Evolutionary conservation across 2,113 vertebrate genomes (phyloP).

Genomic region (Pelodiscus sinensis): DNA sequence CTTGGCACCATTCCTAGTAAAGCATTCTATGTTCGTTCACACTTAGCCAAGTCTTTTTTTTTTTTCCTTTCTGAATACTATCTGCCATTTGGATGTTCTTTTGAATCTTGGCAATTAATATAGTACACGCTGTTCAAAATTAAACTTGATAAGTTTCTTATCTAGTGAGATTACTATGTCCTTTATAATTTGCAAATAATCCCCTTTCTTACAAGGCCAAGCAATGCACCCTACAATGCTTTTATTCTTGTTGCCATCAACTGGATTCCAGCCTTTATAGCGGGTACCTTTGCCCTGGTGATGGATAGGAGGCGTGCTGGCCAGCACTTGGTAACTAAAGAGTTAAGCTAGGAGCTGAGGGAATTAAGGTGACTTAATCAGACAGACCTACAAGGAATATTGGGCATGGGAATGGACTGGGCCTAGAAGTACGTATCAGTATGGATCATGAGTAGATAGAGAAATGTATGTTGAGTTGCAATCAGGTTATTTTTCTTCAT

Average conservation of each 20-base stretch:
- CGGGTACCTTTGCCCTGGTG: background rate
- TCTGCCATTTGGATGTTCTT: background rate
- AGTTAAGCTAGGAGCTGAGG: no score
- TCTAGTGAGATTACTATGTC: background rate
- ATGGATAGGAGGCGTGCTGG: no score
- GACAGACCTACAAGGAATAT: no score
- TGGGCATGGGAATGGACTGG: no score
- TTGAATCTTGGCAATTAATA: slow-evolving; percentile 19
- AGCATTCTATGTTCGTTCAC: background rate
- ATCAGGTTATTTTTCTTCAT: no score
- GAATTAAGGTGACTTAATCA: no score
- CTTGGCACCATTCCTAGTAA: background rate
- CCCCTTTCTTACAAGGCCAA: background rate
- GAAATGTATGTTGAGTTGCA: no score
- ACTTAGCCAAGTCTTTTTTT: background rate
- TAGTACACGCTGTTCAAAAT: background rate
- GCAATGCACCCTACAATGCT: background rate
- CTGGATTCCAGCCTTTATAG: background rate
- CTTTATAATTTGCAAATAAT: background rate
- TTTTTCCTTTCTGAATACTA: background rate
- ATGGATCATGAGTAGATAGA: no score
- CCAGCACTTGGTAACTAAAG: no score
- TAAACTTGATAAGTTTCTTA: slow-evolving; percentile 2
- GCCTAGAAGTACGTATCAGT: no score
- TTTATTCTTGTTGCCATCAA: background rate